Evolutionary conservation across 2,113 vertebrate species (phyloP), one percentile per base, ranked within the genome.

Genomic region (Pseudorhombus dupliciocellatus): DNA sequence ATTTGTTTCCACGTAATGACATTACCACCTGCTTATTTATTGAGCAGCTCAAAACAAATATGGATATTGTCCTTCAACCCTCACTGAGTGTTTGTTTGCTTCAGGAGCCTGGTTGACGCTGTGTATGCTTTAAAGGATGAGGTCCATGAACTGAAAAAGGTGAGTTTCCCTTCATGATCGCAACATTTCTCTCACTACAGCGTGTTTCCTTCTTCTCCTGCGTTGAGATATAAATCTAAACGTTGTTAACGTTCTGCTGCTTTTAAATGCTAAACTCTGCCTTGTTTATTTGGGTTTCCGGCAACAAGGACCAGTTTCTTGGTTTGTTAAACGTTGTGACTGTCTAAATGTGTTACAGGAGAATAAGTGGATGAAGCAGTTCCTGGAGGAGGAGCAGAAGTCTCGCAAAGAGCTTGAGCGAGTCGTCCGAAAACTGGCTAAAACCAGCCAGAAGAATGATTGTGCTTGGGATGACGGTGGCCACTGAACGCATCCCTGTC

Each of bases 41-140:
- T 48, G 20, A 10, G 46, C 18, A n/a, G 46, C 46, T 50, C n/a
- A 21, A 50, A 20, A n/a, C 21, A 8, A 15, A 50, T n/a, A n/a
- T 50, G 2, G 46, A 50, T 50, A 2, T 44, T 31, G 16, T 52
- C 0, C 0, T 7, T 7, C 37, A 42, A 21, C 31, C 14, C 20
- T 12, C 4, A 0, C 4, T 4, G 4, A 31, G 4, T 63, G 63
- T 15, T 59, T 24, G 16, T 70, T 5, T 60, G 0, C 79, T 71
- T 42, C 80, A 99, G 98, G 91, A 99, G 97, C 85, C 96, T 99
- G 15, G 97, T 99, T 7, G 98, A 99, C 85, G 98, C 97, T 0
- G 97, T 99, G 58, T 99, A 99, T 50, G 98, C 98, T 69, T 92
- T 99, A 91, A 98, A 98, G 91, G 98, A 99, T 53, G 97, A 99